Percentiles rank a stretch among this genome's conserved stretches.
Conservation (phyloP, 1,140 invertebrate species). For the Reticulitermes speratus region DNA sequence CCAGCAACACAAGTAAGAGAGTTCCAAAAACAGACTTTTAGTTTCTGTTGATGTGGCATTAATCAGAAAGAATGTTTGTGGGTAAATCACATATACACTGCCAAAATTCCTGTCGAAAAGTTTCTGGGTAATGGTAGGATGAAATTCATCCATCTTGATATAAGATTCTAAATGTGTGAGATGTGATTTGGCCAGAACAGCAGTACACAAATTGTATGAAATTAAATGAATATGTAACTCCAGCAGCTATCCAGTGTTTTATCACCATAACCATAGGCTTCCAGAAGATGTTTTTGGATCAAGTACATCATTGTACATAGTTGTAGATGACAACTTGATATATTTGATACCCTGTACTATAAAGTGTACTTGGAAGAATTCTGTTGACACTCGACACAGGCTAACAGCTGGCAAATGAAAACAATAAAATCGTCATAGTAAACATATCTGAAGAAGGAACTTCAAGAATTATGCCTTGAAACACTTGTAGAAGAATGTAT, state of each 20-base stretch:
- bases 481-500: constrained; percentile 9
- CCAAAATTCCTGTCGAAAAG: too few species aligned
- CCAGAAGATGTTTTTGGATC: not conserved
- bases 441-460: not conserved
- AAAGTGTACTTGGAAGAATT: not conserved
- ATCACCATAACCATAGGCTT: not conserved
- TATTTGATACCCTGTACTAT: not conserved
- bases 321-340: not conserved
- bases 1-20: too few species aligned
- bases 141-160: not conserved
- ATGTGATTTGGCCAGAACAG: not conserved
- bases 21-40: too few species aligned
- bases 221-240: not conserved
- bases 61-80: too few species aligned
- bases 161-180: not conserved
- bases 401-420: not conserved
- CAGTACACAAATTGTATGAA: not conserved
- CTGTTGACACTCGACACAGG: not conserved
- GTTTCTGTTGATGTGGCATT: too few species aligned
- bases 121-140: too few species aligned
- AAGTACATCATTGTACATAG: too few species aligned
- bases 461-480: not conserved
- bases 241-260: not conserved
- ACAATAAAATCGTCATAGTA: not conserved
- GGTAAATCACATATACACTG: too few species aligned